phyloP scores from a whole-genome alignment of 2,113 vertebrate genomes.

The Mormyrus iriodes region DNA sequence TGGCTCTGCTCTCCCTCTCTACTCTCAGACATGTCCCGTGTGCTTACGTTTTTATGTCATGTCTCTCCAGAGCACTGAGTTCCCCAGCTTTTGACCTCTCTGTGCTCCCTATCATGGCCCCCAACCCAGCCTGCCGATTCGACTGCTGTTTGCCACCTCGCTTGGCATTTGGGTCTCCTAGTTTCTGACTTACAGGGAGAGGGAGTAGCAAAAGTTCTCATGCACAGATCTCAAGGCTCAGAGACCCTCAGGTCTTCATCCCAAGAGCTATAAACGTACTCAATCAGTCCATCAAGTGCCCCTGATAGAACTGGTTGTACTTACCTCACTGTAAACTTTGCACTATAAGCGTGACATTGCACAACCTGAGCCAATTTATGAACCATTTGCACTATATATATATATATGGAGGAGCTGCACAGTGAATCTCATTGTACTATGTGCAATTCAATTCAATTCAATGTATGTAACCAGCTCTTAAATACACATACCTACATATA shows the following conservation, averaged over 20 bases:
- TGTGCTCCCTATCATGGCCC: background rate
- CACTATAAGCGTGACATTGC: background rate
- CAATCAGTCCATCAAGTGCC: background rate
- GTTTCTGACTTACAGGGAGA: background rate
- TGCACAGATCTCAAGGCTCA: background rate
- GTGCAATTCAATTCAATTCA: background rate
- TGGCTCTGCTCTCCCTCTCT: background rate
- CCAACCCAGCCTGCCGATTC: background rate
- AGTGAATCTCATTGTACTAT: background rate
- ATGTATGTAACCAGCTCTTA: background rate
- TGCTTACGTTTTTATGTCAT: background rate
- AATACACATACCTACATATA: background rate
- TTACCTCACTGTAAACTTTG: background rate
- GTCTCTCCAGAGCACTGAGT: background rate
- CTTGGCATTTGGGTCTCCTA: background rate
- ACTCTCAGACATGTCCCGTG: background rate
- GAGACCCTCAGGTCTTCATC: background rate
- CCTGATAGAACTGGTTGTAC: background rate
- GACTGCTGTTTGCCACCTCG: background rate
- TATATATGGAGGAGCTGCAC: background rate
- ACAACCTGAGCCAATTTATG: background rate
- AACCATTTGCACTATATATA: background rate
- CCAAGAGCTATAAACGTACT: background rate
- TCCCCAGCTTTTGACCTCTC: background rate
- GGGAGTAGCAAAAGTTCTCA: background rate